Evolutionary conservation across 2,113 vertebrate genomes (phyloP).

Genomic region (Heterotis niloticus): DNA sequence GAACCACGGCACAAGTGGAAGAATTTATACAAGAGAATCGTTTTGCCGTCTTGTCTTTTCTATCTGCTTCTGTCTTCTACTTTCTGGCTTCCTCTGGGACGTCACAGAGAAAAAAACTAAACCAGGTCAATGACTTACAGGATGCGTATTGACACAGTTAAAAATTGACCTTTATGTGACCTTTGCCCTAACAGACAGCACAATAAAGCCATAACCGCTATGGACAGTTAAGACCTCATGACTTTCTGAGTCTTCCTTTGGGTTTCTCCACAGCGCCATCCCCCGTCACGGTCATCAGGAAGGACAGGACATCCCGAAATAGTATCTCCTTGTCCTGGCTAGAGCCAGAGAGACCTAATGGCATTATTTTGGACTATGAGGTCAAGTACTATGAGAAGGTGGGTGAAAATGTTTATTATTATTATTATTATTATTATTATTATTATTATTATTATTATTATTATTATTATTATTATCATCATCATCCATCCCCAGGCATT

Average conservation of each 20-base stretch:
- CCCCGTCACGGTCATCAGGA: slow-evolving; percentile 81
- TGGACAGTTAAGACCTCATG: slow-evolving; percentile 30
- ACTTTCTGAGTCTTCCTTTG: slow-evolving; percentile 29
- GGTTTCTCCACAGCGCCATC: slow-evolving; percentile 78
- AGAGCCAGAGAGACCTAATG: slow-evolving; percentile 92
- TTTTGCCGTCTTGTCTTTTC: not conserved
- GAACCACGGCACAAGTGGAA: not conserved
- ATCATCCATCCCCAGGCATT: too few relatives aligned
- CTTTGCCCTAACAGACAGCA: slow-evolving; percentile 27
- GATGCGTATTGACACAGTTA: slow-evolving; percentile 34
- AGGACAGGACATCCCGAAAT: slow-evolving; percentile 89
- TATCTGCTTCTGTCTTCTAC: not conserved
- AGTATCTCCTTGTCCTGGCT: slow-evolving; percentile 91
- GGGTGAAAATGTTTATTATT: too few relatives aligned
- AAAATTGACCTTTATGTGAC: slow-evolving; percentile 61
- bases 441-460: slow-evolving; percentile 12
- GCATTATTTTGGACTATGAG: slow-evolving; percentile 97
- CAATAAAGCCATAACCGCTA: slow-evolving; percentile 26
- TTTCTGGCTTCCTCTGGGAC: not conserved
- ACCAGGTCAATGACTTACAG: slow-evolving; percentile 45
- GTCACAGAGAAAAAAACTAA: slow-evolving; percentile 42
- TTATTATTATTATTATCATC: too few relatives aligned
- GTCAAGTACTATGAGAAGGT: slow-evolving; percentile 99
- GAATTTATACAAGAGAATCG: not conserved
- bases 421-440: not conserved